Conservation (phyloP, 2,888 invertebrate species). For the Platycheirus albimanus region DNA sequence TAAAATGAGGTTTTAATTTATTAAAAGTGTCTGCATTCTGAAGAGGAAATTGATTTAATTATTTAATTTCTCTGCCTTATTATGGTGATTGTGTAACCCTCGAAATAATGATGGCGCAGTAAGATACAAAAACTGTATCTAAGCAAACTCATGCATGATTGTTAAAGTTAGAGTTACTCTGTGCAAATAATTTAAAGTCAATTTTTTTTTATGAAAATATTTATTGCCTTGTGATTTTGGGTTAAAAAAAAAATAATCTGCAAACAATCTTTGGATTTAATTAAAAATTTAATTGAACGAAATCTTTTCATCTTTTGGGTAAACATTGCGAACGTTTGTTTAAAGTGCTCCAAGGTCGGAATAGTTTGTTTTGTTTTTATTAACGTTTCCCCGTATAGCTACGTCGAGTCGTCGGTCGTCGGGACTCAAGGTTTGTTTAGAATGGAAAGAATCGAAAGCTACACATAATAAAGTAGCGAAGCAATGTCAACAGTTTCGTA, state of each 20-base stretch:
- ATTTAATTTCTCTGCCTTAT: slow-evolving; percentile 10
- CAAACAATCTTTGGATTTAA: slow-evolving; percentile 50
- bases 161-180: too few relatives aligned
- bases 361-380: not conserved
- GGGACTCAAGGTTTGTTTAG: slow-evolving; percentile 30
- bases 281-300: slow-evolving; percentile 53
- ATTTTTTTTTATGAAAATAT: not conserved
- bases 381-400: not conserved
- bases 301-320: slow-evolving; percentile 40
- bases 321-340: slow-evolving; percentile 43
- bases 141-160: too few relatives aligned
- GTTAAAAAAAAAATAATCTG: slow-evolving; percentile 32
- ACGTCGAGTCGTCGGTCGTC: not conserved
- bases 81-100: slow-evolving; percentile 3
- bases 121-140: too few relatives aligned
- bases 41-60: slow-evolving; percentile 27
- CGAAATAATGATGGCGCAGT: too few relatives aligned
- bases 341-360: slow-evolving; percentile 22
- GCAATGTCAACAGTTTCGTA: slow-evolving; percentile 10
- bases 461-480: slow-evolving; percentile 14
- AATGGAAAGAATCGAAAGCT: slow-evolving; percentile 29
- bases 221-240: not conserved
- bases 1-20: slow-evolving; percentile 59
- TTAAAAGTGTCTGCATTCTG: slow-evolving; percentile 32
- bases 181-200: too few relatives aligned